Evolutionary conservation across 2,888 invertebrate genomes (phyloP), one percentile per base, ranked within the genome.

Genomic region (Rhagonycha fulva): DNA sequence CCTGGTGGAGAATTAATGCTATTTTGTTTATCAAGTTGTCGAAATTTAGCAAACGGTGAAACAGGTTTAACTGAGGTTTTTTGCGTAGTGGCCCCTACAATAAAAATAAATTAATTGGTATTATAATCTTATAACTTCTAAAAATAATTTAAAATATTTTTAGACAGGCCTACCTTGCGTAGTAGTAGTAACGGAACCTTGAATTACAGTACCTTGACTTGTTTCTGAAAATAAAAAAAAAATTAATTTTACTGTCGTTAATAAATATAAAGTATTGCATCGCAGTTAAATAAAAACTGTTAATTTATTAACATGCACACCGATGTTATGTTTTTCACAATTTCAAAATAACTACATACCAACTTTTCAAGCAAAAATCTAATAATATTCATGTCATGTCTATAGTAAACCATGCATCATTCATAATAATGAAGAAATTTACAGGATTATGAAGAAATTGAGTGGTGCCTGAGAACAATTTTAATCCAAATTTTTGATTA

Each of bases 11-110:
- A 92, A 85, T 91, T 91, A 75, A 86, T 79, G 84, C 95, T 95
- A 88, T 94, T 94, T 89, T 96, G 95, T 87, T 94, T 94, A 88
- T 96, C 96, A 88, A 96, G 92, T 90, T 96, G 96, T 88, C 94
- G 94, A 90, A 96, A 96, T 90, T 96, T 96, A 86, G 95, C 94
- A 89, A 96, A 96, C 80, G 96, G 95, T 84, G 96, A 96, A 86
- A 94, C 91, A 82, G 94, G 93, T 87, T 93, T 95, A 87, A 91
- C 87, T 89, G 90, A 71, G 11, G 82, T 77, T 80, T 84, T 84
- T 74, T 85, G 83, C 24, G 84, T 83, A 47, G 86, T 85, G 71
- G 86, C 86, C 85, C 80, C 75, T 84, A 79, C 68, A 76, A 63
- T 47, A 47, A 47, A 19, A 66, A 72, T 12, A 61, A 14, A 32